Conservation (phyloP, 2,888 invertebrate genomes). For the Sycophila texana region DNA sequence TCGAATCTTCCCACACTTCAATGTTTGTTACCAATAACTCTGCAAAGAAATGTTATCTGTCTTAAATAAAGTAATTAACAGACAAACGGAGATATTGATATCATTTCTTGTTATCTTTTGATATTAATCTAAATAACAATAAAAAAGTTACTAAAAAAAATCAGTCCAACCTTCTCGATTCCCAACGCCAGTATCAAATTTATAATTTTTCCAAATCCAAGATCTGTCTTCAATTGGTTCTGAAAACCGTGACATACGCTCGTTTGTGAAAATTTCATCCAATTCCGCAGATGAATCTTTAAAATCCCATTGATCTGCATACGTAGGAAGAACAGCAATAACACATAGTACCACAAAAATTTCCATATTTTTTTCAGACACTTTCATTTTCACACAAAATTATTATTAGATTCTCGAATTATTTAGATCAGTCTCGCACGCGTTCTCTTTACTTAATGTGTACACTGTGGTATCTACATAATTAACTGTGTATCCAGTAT, state of each 20-base stretch:
- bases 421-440: not conserved
- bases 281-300: not conserved
- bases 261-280: not conserved
- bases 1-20: constrained; percentile 34
- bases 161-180: constrained; percentile 74
- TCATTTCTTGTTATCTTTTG: too few relatives aligned
- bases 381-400: not conserved
- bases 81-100: not conserved
- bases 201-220: constrained; percentile 41
- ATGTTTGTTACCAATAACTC: constrained; percentile 35
- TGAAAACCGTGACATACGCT: not conserved
- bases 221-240: not conserved
- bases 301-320: not conserved
- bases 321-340: not conserved
- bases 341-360: not conserved
- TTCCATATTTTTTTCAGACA: not conserved
- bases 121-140: too few relatives aligned
- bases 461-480: not conserved
- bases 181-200: constrained; percentile 61
- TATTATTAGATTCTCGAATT: not conserved
- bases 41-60: constrained; percentile 19
- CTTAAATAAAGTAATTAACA: not conserved
- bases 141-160: not conserved
- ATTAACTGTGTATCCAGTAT: not conserved
- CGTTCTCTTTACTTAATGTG: not conserved